These are phyloP conservation scores for Anser cygnoides DNA, from an alignment of 2,113 vertebrate genomes.

Conservation along the genomic window DNA sequence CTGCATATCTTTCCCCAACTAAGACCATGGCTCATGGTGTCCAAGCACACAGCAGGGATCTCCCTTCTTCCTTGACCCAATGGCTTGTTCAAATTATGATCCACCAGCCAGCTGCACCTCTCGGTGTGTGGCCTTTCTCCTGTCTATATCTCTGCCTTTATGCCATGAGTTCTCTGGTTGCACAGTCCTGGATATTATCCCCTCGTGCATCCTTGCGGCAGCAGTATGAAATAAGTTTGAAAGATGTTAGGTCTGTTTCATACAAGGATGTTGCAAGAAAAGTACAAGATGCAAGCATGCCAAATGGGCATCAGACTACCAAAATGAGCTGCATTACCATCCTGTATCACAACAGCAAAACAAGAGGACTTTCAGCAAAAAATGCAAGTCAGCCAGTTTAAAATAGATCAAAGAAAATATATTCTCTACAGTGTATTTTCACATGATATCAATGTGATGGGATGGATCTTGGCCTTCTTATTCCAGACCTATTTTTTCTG, in stretches of 20 bases:
- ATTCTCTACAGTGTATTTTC: not conserved
- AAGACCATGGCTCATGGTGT: not conserved
- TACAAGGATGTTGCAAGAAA: not conserved
- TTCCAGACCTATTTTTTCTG: not conserved
- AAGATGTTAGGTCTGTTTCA: not conserved
- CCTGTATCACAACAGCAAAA: not conserved
- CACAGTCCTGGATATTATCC: not conserved
- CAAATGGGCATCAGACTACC: not conserved
- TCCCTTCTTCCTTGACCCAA: not conserved
- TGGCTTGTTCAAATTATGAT: not conserved
- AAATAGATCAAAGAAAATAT: slow-evolving; percentile 4
- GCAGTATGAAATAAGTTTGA: not conserved
- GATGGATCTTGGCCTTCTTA: not conserved
- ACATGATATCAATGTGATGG: not conserved
- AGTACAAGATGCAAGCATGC: not conserved
- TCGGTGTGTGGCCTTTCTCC: not conserved
- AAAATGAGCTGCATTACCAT: not conserved
- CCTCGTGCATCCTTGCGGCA: not conserved
- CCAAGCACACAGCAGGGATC: not conserved
- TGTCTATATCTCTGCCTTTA: not conserved
- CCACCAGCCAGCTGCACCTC: not conserved
- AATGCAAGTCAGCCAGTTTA: not conserved
- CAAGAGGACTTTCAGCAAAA: not conserved
- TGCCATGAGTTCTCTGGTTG: not conserved
- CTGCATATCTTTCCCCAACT: not conserved